These are phyloP conservation scores for Rhinichthys osculus DNA, from an alignment of 2,797 vertebrate species.

Conservation along the genomic window DNA sequence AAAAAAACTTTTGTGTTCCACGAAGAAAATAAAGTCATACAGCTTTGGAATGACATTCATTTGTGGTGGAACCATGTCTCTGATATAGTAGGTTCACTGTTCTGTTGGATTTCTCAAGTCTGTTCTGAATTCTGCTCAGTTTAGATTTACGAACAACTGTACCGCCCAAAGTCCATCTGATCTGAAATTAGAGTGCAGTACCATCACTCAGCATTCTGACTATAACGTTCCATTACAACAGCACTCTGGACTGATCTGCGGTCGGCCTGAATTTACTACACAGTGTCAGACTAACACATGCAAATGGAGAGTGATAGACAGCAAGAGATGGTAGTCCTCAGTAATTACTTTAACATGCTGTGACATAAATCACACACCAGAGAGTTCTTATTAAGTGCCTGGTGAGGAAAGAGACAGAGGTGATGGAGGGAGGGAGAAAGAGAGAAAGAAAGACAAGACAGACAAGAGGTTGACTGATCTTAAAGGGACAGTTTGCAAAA, in stretches of 20 bases:
- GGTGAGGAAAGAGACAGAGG: constrained; percentile 36
- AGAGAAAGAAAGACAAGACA: neutral
- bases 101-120: neutral
- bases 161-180: neutral
- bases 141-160: constrained; percentile 2
- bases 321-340: constrained; percentile 40
- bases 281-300: constrained; percentile 65
- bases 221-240: constrained; percentile 30
- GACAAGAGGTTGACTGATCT: neutral
- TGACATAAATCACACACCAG: constrained; percentile 50
- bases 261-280: constrained; percentile 34
- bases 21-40: neutral
- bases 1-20: neutral
- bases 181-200: constrained; percentile 18
- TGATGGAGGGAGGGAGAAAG: constrained; percentile 6
- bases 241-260: constrained; percentile 36
- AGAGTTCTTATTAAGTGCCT: constrained; percentile 38
- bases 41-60: neutral
- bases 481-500: neutral
- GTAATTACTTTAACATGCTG: constrained; percentile 53
- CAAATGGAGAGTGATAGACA: constrained; percentile 7
- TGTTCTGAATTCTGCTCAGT: neutral
- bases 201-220: constrained; percentile 19
- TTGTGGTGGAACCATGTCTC: neutral
- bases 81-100: neutral